Evolutionary conservation across 2,113 vertebrate species (phyloP).

Genomic region (Rhineura floridana): DNA sequence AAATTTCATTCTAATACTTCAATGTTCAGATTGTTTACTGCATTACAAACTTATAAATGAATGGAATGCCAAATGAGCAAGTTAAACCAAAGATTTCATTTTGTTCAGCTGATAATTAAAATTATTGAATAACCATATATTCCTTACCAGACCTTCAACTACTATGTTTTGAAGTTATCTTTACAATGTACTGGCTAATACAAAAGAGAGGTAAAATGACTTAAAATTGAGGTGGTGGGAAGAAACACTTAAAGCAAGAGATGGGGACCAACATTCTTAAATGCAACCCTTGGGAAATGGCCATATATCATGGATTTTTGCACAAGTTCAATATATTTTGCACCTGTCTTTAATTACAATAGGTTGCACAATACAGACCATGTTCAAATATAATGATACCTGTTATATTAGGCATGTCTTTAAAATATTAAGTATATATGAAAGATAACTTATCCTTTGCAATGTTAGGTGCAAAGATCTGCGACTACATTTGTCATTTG

Average conservation of each 20-base stretch:
- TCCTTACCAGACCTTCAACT: no score
- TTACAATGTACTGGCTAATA: not conserved
- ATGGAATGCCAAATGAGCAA: not conserved
- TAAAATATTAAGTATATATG: not conserved
- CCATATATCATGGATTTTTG: not conserved
- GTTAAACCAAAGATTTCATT: not conserved
- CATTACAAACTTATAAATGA: not conserved
- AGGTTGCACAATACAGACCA: not conserved
- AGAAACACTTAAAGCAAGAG: not conserved
- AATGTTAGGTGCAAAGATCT: not conserved
- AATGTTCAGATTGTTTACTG: not conserved
- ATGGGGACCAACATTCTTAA: not conserved
- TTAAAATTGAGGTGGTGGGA: no score
- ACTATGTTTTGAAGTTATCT: not conserved
- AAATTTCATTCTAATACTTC: not conserved
- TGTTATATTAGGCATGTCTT: not conserved
- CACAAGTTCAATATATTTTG: not conserved
- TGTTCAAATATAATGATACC: not conserved
- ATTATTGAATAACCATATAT: no score
- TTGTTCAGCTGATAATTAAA: not conserved
- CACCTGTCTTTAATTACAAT: not conserved
- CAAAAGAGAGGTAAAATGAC: not conserved
- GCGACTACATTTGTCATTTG: not conserved
- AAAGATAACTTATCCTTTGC: not conserved
- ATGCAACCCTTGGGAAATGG: not conserved